Conservation (phyloP, 35 echinoderm and acorn worm genomes). For the Diadema setosum region DNA sequence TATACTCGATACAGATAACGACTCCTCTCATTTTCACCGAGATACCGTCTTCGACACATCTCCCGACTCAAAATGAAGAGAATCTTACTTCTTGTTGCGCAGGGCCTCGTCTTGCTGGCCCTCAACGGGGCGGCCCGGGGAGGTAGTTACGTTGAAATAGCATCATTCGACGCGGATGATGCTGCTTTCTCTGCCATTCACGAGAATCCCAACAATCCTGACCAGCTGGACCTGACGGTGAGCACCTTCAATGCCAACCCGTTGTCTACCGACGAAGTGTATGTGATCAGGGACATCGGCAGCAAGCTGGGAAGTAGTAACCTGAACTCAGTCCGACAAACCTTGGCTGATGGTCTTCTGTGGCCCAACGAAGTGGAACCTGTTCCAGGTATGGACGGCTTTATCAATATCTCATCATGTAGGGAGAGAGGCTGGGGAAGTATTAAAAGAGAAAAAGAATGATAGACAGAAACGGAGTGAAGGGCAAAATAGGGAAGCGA, state of each 20-base stretch:
- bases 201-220: background rate
- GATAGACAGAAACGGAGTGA: too few species aligned
- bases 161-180: background rate
- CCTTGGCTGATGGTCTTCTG: slow-evolving; percentile 22
- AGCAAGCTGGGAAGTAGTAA: background rate
- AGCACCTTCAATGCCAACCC: slow-evolving; percentile 62
- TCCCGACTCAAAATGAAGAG: too few species aligned
- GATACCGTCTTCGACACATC: background rate
- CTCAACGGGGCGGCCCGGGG: background rate
- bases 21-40: background rate
- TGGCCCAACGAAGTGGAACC: slow-evolving; percentile 88
- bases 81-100: too few species aligned
- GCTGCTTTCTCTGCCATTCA: background rate
- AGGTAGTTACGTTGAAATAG: background rate
- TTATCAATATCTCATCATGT: too few species aligned
- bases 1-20: background rate
- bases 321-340: background rate
- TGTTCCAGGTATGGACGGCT: slow-evolving; percentile 91
- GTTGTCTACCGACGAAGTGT: slow-evolving; percentile 23
- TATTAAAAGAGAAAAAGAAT: too few species aligned
- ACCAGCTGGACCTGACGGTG: slow-evolving; percentile 9
- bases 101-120: too few species aligned
- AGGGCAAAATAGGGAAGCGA: too few species aligned
- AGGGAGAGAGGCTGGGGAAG: too few species aligned
- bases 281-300: slow-evolving; percentile 64